Base-by-base conservation (phyloP, 2,888 invertebrate species). In the Diplazon laetatorius region DNA sequence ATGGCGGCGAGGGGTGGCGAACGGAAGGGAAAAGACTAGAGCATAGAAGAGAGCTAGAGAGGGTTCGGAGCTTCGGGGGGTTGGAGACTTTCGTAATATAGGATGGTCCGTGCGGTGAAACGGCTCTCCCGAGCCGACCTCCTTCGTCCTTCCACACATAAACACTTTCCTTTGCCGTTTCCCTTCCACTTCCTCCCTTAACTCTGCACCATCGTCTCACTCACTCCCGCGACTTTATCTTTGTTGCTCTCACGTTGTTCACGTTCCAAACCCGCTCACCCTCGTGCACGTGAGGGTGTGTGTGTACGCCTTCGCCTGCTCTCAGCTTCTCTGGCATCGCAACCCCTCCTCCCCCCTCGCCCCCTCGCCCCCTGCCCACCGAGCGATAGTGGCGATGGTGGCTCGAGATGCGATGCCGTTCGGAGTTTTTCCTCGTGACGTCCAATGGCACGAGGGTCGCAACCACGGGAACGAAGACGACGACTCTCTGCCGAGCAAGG, bases 91-190 rank as follows among this genome's bases (percentile, higher is more conserved):
- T 82, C 86, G 89, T 87, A 87, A 89, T 89, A 89, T 89, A 87
- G 88, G 86, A 87, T 87, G 83, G 88, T 87, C 86, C 87, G 85
- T 87, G 88, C 84, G 88, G 87, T 88, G 87, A 87, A 89, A 89
- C 88, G 88, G 86, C 87, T 87, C 88, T 85, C 82, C 82, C 83
- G 80, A 76, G 84, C 83, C 85, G 83, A 80, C 82, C 85, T 84
- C 82, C 86, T 82, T 82, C 84, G 82, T 82, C 82, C 83, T 82
- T 80, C 80, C 73, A 81, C 79, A 82, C 80, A 82, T 80, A 82
- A 79, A 82, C 79, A 80, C 78, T 59, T 76, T 75, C 71, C 63
- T 63, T 57, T 35, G 6, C 35, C 60, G 60, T 18, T 22, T 68
- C 46, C 63, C 72, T 75, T 55, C 20, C 44, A 73, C 60, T 65